Evolutionary conservation across 2,888 invertebrate species (phyloP).

Genomic region (Spodoptera exigua): DNA sequence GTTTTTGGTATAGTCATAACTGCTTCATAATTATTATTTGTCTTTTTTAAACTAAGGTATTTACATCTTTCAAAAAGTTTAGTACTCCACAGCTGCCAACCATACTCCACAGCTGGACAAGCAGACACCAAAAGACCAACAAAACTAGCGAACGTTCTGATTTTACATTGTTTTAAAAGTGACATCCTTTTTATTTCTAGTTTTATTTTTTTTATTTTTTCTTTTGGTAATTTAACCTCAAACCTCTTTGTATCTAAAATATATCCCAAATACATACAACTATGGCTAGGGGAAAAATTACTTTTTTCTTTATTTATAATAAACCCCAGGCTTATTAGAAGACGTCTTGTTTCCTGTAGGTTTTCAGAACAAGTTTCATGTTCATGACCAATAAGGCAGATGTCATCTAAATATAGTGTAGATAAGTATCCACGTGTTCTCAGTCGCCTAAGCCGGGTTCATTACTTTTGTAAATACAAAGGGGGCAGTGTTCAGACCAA

Average conservation of each 20-base stretch:
- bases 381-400: background rate
- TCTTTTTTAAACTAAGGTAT: background rate
- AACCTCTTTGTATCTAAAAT: background rate
- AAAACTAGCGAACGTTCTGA: conserved; percentile 7
- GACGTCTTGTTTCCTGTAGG: background rate
- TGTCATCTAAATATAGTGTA: conserved; percentile 18
- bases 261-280: conserved; percentile 13
- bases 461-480: too few species aligned
- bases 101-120: conserved; percentile 12
- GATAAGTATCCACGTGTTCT: conserved; percentile 12
- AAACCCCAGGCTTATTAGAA: conserved; percentile 10
- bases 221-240: conserved; percentile 1
- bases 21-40: conserved; percentile 6
- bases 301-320: conserved; percentile 13
- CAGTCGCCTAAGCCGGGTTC: too few species aligned
- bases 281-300: background rate
- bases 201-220: background rate
- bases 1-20: conserved; percentile 3
- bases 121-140: conserved; percentile 2
- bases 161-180: conserved; percentile 1
- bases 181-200: background rate
- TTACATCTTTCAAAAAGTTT: conserved; percentile 5
- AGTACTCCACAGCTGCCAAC: conserved; percentile 7
- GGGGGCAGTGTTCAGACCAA: too few species aligned
- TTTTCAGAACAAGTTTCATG: conserved; percentile 1